Evolutionary conservation across 2,113 vertebrate species (phyloP), one percentile per base, ranked within the genome.

Genomic region (Arothron firmamentum): DNA sequence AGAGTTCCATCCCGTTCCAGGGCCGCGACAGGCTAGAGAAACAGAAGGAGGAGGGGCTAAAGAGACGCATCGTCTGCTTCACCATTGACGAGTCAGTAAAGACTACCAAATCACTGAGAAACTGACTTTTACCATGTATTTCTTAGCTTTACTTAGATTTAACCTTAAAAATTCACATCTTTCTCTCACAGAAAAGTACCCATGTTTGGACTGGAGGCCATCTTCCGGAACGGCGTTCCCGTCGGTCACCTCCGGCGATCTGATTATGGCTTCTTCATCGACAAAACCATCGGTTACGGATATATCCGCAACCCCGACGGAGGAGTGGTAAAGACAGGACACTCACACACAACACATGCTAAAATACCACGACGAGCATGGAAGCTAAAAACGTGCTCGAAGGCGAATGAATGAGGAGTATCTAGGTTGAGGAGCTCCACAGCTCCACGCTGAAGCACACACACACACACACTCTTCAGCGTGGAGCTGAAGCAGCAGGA

Each of bases 141-240:
- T 45, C 43, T 45, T 15, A 7, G 13, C 43, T 45, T 6, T 6
- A 45, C 43, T 45, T 45, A 3, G 13, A 15, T 13, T 17, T 45
- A 19, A 18, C 4, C 18, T 51, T 48, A 23, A 41, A 48, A 5
- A 21, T 51, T 50, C 9, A 4, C 5, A 15, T n/a, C 55, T 57
- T 16, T 61, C 16, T 59, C 41, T 2, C 0, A 9, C 85, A 99
- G 97, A 54, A 96, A 93, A 75, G 90, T 96, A 45, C 95, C 96
- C 0, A 91, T 99, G 92, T 97, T 98, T 0, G 96, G 96, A 23
- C 87, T 99, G 81, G 96, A 98, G 82, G 95, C 94, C 0, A 67
- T 99, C 83, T 97, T 94, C 92, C 89, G 95, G 43, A 87, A 95
- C 0, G 92, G 93, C 0, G 45, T 88, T 16, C 92, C 93, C 2